Base-by-base conservation (phyloP, 1,140 invertebrate species). In the Drosophila quadrilineata region DNA sequence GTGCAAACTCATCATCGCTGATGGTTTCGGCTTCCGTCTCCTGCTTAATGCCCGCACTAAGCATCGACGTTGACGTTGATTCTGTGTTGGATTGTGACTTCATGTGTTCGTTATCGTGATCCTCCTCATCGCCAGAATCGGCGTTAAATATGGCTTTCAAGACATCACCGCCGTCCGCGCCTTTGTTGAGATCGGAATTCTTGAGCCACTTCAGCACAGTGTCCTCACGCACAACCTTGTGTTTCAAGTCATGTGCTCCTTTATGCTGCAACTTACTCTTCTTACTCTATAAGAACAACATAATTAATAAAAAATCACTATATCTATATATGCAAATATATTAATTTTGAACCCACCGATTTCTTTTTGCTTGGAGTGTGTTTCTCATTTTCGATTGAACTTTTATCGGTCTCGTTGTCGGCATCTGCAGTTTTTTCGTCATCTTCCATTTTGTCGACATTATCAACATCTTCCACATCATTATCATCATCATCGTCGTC, bases 151-250 rank as follows among this genome's bases (percentile, higher is more conserved):
- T 88, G 17, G 89, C 89, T 43, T 75, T 80, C 12, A 90, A 71
- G 14, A 90, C 70, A 52, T 85, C 79, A 9, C 71, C 35, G 16
- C 73, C 80, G 10, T 70, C 84, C 31, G 75, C 87, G 12, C 72
- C 85, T n/a, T 80, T 76, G 14, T 71, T 87, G 52, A 90, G 71
- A 73, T 90, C 84, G 8, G 88, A 89, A 49, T 90, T 89, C 24
- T 88, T 69, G 3, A 90, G 45, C 84, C 70, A 82, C 10, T 84
- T 88, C 33, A 87, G 59, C n/a, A 90, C 66, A 33, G 71, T 75
- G 1, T 82, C 70, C 26, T 82, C 85, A 22, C 66, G 68, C 43
- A 64, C 66, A n/a, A 73, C 62, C 24, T 77, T 87, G 26, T 62
- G 57, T 28, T 73, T 69, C n/a, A 69, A 28, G 26, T 73, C 35